phyloP scores from a whole-genome alignment of 2,113 vertebrate species.

The Rhadina sibilatrix region DNA sequence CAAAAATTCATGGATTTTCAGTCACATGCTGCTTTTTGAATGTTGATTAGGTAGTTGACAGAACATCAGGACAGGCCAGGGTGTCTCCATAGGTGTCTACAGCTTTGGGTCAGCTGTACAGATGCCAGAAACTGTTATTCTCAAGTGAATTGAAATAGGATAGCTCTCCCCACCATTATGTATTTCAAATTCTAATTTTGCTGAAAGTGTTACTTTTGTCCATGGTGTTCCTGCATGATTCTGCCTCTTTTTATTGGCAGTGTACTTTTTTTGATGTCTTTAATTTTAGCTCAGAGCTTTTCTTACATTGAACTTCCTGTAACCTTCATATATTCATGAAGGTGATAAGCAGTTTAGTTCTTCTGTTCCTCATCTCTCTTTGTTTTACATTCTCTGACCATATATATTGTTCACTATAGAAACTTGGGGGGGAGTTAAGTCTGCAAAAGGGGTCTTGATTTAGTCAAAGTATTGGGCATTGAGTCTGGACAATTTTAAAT shows the following conservation, averaged over 20 bases:
- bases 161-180: background rate
- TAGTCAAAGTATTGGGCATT: background rate
- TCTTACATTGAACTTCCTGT: background rate
- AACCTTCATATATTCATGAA: background rate
- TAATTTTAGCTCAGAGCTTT: background rate
- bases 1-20: background rate
- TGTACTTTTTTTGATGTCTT: background rate
- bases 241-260: background rate
- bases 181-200: background rate
- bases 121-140: background rate
- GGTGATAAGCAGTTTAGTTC: background rate
- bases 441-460: background rate
- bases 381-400: background rate
- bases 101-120: background rate
- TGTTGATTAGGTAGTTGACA: accelerated
- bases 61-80: background rate
- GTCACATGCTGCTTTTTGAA: background rate
- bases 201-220: background rate
- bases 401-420: background rate
- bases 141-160: background rate
- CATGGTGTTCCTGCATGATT: background rate
- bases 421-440: background rate
- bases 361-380: background rate
- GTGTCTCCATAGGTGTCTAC: background rate
- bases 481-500: background rate